Evolutionary conservation across 2,113 vertebrate genomes (phyloP).

Genomic region (Sylvia atricapilla): DNA sequence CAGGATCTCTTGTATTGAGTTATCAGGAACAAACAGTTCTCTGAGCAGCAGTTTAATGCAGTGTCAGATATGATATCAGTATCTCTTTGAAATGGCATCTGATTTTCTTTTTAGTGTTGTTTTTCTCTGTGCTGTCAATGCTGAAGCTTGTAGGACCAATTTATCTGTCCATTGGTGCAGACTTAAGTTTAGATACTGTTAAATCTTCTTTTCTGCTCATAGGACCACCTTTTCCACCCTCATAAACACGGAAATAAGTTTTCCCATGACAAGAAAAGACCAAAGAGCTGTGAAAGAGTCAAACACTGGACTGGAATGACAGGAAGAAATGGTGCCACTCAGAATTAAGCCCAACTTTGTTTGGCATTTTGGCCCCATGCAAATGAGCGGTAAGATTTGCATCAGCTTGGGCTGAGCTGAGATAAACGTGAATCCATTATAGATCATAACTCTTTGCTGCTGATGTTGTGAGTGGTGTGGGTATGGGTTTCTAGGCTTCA

Average conservation of each 20-base stretch:
- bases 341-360: not conserved
- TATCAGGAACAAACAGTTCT: not conserved
- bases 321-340: not conserved
- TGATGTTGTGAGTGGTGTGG: not conserved
- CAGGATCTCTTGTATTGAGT: not conserved
- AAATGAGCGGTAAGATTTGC: constrained; percentile 11
- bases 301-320: not conserved
- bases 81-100: not conserved
- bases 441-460: not conserved
- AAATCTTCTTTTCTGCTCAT: not conserved
- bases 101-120: not conserved
- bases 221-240: not conserved
- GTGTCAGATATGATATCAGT: not conserved
- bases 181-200: not conserved
- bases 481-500: constrained; percentile 13
- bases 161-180: not conserved
- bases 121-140: not conserved
- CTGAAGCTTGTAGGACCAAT: not conserved
- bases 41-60: not conserved
- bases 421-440: not conserved
- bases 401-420: not conserved
- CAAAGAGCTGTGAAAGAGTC: not conserved
- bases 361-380: not conserved
- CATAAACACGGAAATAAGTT: not conserved
- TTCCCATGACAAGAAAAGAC: not conserved